phyloP scores from a whole-genome alignment of 2,797 vertebrate species.

The Thripadectes ignobilis region DNA sequence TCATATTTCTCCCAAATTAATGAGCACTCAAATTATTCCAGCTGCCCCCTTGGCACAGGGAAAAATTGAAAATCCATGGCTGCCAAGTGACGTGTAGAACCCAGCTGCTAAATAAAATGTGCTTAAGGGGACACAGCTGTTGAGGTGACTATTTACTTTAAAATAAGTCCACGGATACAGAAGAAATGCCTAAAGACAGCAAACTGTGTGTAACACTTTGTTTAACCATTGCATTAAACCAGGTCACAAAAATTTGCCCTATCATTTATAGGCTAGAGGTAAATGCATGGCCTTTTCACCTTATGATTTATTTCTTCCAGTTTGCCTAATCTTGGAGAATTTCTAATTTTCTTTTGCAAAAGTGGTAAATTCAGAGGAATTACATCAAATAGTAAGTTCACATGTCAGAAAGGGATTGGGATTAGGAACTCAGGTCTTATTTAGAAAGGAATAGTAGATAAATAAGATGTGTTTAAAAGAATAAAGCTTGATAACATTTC shows the following conservation, averaged over 20 bases:
- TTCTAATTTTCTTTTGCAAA: not conserved
- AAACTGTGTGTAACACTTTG: slow-evolving; percentile 46
- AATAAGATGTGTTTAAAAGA: not conserved
- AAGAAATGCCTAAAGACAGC: slow-evolving; percentile 72
- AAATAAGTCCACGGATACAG: slow-evolving; percentile 72
- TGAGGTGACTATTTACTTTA: slow-evolving; percentile 78
- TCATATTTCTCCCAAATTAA: slow-evolving; percentile 82
- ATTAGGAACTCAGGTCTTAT: not conserved
- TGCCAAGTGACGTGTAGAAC: slow-evolving; percentile 79
- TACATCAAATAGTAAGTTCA: not conserved
- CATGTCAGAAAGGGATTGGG: not conserved
- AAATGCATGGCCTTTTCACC: not conserved
- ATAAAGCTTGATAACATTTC: not conserved
- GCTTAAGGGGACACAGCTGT: slow-evolving; percentile 82
- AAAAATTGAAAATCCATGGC: slow-evolving; percentile 78
- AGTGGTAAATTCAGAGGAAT: not conserved
- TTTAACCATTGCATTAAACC: slow-evolving; percentile 64
- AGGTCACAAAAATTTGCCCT: slow-evolving; percentile 1
- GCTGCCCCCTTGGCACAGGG: slow-evolving; percentile 81
- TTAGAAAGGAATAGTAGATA: not conserved
- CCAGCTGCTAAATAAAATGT: slow-evolving; percentile 81
- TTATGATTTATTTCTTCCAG: not conserved
- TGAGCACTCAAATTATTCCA: slow-evolving; percentile 81
- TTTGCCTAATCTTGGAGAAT: not conserved
- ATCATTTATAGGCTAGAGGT: not conserved